These are phyloP conservation scores for Chrysopa pallens DNA, from an alignment of 1,140 invertebrate genomes.

Conservation along the genomic window DNA sequence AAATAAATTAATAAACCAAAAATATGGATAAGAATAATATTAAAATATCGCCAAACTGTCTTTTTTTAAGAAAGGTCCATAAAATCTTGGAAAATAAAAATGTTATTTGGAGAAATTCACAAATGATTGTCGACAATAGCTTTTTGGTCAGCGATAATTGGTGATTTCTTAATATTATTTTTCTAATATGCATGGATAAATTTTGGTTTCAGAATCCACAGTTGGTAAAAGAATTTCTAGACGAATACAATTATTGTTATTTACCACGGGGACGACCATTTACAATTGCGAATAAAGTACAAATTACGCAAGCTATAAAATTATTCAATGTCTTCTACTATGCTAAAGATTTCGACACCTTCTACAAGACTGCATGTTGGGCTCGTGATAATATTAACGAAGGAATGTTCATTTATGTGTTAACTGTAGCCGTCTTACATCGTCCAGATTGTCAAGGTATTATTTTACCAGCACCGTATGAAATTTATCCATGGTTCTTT, in stretches of 20 bases:
- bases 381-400: slow-evolving; percentile 40
- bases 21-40: no score
- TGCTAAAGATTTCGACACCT: slow-evolving; percentile 42
- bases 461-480: slow-evolving; percentile 41
- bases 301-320: slow-evolving; percentile 31
- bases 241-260: slow-evolving; percentile 19
- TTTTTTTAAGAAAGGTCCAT: no score
- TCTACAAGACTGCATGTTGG: slow-evolving; percentile 44
- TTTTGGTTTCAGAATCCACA: background rate
- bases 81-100: no score
- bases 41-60: no score
- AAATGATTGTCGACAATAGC: no score
- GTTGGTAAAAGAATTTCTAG: slow-evolving; percentile 16
- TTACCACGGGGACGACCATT: slow-evolving; percentile 22
- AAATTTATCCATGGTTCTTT: slow-evolving; percentile 42
- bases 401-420: slow-evolving; percentile 39
- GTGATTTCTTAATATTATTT: no score
- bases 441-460: slow-evolving; percentile 36
- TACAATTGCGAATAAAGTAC: slow-evolving; percentile 26
- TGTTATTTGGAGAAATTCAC: no score
- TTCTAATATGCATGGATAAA: no score
- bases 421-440: slow-evolving; percentile 37
- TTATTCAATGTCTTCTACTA: slow-evolving; percentile 39
- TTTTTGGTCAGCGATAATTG: no score
- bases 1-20: no score